Evolutionary conservation across 2,113 vertebrate species (phyloP).

Genomic region (Chlamydotis undulata): DNA sequence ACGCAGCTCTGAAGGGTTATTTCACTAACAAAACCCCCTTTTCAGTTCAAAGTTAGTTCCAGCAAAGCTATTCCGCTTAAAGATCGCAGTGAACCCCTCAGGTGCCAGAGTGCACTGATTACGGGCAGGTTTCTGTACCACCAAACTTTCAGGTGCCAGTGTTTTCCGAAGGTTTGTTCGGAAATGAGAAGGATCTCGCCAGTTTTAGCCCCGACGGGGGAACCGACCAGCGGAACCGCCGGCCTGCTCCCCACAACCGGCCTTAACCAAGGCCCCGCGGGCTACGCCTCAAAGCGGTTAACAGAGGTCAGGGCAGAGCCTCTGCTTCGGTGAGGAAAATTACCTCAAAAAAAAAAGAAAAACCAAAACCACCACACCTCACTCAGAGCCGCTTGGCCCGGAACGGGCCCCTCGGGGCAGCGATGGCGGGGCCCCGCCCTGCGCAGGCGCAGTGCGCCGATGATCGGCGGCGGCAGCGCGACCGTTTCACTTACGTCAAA

Average conservation of each 20-base stretch:
- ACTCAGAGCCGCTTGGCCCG: accelerated
- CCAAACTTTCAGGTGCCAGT: accelerated
- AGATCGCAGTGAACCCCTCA: accelerated
- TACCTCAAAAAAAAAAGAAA: no score
- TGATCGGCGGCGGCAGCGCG: background rate
- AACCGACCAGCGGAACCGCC: accelerated
- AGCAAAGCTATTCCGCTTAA: background rate
- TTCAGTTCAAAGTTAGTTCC: background rate
- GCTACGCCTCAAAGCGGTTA: background rate
- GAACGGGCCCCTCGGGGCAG: no score
- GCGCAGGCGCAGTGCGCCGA: background rate
- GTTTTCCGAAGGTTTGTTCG: accelerated
- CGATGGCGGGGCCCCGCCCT: accelerated
- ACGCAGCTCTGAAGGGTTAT: no score
- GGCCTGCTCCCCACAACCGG: accelerated
- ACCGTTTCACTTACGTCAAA: background rate
- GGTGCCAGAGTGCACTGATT: accelerated
- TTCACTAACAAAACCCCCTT: background rate
- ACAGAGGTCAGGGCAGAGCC: accelerated
- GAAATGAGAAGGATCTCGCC: accelerated
- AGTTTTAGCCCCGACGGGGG: accelerated
- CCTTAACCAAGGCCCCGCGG: no score
- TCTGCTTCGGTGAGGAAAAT: background rate
- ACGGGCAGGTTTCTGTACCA: accelerated
- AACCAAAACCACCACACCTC: no score